These are phyloP conservation scores for Cephus pulcher DNA, from an alignment of 2,888 invertebrate species.

Conservation along the genomic window DNA sequence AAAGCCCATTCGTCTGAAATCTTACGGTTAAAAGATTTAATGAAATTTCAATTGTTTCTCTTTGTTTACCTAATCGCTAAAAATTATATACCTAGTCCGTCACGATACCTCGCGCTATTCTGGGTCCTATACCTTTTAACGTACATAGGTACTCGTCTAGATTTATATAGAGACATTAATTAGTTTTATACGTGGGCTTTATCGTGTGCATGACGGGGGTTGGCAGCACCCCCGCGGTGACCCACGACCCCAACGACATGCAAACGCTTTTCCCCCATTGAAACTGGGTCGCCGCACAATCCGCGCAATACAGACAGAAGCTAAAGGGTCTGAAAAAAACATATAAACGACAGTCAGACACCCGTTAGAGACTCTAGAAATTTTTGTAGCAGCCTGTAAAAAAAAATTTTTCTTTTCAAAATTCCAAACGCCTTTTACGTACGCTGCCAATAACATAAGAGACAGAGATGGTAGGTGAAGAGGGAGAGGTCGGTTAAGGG, in stretches of 20 bases:
- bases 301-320: not conserved
- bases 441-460: not conserved
- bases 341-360: not conserved
- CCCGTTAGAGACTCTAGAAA: not conserved
- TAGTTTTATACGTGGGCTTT: slow-evolving; percentile 9
- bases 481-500: not conserved
- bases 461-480: not conserved
- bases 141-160: slow-evolving; percentile 4
- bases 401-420: not conserved
- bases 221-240: not conserved
- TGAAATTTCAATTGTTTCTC: not conserved
- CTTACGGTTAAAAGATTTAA: not conserved
- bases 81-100: not conserved
- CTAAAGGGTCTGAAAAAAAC: not conserved
- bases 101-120: not conserved
- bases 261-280: slow-evolving; percentile 10
- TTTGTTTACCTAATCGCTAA: not conserved
- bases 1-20: not conserved
- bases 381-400: not conserved
- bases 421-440: not conserved
- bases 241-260: not conserved
- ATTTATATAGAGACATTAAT: slow-evolving; percentile 12
- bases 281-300: slow-evolving; percentile 5
- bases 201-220: slow-evolving; percentile 11
- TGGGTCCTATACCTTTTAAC: not conserved